phyloP scores from a whole-genome alignment of 2,113 vertebrate genomes.

The Sinocyclocheilus grahami region DNA sequence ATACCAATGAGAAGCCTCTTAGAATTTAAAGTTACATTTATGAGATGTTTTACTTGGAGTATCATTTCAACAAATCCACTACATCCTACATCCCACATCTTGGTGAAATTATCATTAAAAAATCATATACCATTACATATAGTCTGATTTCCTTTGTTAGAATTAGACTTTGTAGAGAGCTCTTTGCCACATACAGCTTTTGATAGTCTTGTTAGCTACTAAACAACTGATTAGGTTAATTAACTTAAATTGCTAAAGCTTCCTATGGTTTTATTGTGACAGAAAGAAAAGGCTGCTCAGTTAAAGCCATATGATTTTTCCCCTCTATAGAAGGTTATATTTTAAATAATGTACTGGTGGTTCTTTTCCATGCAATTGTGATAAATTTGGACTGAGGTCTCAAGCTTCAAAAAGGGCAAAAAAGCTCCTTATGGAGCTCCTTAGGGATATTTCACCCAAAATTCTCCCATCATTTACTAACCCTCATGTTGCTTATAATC shows the following conservation, averaged over 20 bases:
- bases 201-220: background rate
- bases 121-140: background rate
- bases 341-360: background rate
- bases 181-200: background rate
- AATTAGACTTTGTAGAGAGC: background rate
- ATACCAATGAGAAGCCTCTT: constrained; percentile 3
- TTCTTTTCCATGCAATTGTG: background rate
- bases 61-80: background rate
- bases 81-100: background rate
- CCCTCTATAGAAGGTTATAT: background rate
- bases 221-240: background rate
- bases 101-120: background rate
- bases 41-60: background rate
- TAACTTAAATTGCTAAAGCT: constrained; percentile 2
- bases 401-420: no score
- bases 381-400: background rate
- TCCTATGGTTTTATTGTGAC: background rate
- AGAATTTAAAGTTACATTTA: background rate
- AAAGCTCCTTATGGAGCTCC: no score
- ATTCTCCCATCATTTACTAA: no score
- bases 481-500: no score
- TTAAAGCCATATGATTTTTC: background rate
- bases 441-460: no score
- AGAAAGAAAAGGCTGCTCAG: background rate
- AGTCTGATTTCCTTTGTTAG: background rate